Evolutionary conservation across 2,113 vertebrate genomes (phyloP), one percentile per base, ranked within the genome.

Genomic region (Baryphthengus martii): DNA sequence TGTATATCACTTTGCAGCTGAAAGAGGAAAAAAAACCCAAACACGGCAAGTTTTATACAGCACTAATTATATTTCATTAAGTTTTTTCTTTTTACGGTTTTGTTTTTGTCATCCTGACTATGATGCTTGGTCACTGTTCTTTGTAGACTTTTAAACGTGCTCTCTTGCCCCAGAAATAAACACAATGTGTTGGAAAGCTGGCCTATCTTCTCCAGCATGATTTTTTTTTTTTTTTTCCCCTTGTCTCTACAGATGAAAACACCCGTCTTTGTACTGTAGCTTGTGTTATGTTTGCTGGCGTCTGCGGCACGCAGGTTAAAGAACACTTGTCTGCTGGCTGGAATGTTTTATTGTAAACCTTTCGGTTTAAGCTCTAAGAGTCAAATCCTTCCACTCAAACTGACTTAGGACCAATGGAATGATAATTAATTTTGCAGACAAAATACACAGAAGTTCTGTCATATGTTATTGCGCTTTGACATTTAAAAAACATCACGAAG

Each of bases 301-400:
- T 97, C 96, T 91, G 97, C 94, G 73, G 79, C 93, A 92, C 70
- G 91, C 94, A 93, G 97, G 97, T 98, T 98, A 98, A 97, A 98
- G 97, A 98, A 98, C 74, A 89, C 95, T 96, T 97, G 96, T 98
- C 96, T 97, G 97, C 97, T 97, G 96, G 80, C 79, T 96, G 96
- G 95, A 97, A 96, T 91, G 95, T 49, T 95, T 72, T 81, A 93
- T 26, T 89, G 66, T 81, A 97, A 97, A 96, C 74, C 89, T 96
- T 92, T 96, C 21, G 15, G 50, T 96, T 96, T 94, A 96, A 95
- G 66, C 81, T 92, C 91, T 88, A 40, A 42, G 96, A 98, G 85
- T 94, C 90, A 97, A 93, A 89, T 93, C 85, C 77, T 91, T 97
- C 90, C 85, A 91, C 81, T 97, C 91, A 90, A 93, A 77, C 79